These are phyloP conservation scores for Pseudoatta argentina DNA, from an alignment of 1,140 invertebrate genomes.

Conservation along the genomic window DNA sequence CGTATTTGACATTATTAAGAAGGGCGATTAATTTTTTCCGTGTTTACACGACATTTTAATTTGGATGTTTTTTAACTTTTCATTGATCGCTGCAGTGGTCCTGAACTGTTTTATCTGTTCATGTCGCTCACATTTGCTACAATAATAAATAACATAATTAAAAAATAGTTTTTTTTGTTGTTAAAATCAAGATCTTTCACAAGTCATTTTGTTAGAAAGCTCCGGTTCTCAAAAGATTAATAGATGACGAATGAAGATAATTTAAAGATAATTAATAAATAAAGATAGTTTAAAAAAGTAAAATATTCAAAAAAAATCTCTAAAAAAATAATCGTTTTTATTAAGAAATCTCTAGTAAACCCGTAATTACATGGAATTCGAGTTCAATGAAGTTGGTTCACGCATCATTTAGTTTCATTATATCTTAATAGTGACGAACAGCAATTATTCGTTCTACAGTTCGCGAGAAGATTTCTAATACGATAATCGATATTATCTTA, in stretches of 20 bases:
- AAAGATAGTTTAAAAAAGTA: neutral
- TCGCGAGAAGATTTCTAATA: neutral
- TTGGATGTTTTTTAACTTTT: neutral
- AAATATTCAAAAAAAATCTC: neutral
- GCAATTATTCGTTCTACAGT: conserved; percentile 3
- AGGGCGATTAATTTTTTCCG: neutral
- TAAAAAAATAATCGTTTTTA: neutral
- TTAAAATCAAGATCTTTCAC: no score
- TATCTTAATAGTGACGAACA: conserved; percentile 6
- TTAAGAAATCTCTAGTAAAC: neutral
- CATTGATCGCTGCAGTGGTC: neutral
- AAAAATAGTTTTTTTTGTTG: no score
- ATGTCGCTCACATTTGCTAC: neutral
- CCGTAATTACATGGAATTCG: conserved; percentile 15
- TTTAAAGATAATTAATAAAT: neutral
- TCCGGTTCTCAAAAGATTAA: no score
- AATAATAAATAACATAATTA: no score
- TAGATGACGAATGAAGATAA: conserved; percentile 23
- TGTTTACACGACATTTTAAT: neutral
- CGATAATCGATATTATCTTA: conserved; percentile 56
- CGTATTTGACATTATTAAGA: neutral
- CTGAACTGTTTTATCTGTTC: neutral
- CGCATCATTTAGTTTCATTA: conserved; percentile 39
- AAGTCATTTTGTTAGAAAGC: no score
- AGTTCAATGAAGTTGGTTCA: neutral